Evolutionary conservation across 1,140 invertebrate genomes (phyloP), one percentile per base, ranked within the genome.

Genomic region (Heliconius nattereri): DNA sequence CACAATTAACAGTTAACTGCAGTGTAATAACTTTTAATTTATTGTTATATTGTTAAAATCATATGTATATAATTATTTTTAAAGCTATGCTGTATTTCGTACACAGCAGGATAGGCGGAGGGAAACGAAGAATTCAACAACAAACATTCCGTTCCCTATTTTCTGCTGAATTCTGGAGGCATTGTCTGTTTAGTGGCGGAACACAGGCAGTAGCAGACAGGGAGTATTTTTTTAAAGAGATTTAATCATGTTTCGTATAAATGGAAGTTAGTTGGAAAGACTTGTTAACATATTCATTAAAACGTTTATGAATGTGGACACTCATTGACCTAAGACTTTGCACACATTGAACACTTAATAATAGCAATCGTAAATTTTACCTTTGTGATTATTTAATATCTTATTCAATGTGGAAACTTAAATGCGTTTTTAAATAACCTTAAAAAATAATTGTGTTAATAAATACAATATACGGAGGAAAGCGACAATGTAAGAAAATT

Each of bases 241-340:
- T 66, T 60, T 66, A 35, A 13, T 75, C 13, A 45, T 70, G 57
- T 75, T 70, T 1, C 7, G 29, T 26, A 71, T 66, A 80, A 77
- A 73, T 81, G 29, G 71, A 75, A n/a, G 32, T 78, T 37, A 57
- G 37, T 71, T 81, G 74, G 60, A 70, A 74, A 70, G 70, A 81
- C 72, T 16, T 73, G 90, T 93, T 92, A 88, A 83, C 90, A 94
- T 93, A 92, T 90, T 89, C 85, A 91, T 91, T 88, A 85, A 86
- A 87, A 87, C 88, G 87, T 89, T 83, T 87, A 85, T 86, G 83
- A 84, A 87, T 82, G 85, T 85, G 84, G 81, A 84, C 78, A 52
- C 60, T 35, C 45, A 40, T 76, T 84, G 74, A 76, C 74, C 74
- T 76, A 76, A 76, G 57, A 66, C 74, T 29, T 66, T 66, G 60